Percentiles rank a stretch among this genome's conserved stretches.
Conservation (phyloP, 2,113 vertebrate genomes). For the Callospermophilus lateralis region DNA sequence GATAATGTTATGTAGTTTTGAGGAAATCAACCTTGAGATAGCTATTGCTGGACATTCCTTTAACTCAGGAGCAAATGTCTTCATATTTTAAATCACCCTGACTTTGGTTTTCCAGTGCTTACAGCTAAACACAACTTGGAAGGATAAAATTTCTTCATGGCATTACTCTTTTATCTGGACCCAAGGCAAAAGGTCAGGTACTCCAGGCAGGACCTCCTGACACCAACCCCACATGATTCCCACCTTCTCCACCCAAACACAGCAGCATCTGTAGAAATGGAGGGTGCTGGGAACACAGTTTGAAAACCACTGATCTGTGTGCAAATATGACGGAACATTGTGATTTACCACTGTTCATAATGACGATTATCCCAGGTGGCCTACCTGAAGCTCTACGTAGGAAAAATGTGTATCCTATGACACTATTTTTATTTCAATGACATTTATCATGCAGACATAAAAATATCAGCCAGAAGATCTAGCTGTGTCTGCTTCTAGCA, state of each 20-base stretch:
- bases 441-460: too few relatives aligned
- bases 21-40: too few relatives aligned
- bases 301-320: neutral
- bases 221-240: too few relatives aligned
- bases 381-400: neutral
- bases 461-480: too few relatives aligned
- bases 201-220: neutral
- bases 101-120: neutral
- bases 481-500: neutral
- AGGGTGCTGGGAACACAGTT: too few relatives aligned
- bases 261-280: too few relatives aligned
- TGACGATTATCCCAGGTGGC: rapidly evolving
- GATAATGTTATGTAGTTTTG: too few relatives aligned
- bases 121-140: neutral
- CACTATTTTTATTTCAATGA: neutral
- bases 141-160: rapidly evolving
- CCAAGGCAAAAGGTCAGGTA: neutral
- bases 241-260: neutral
- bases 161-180: neutral
- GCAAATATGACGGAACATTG: too few relatives aligned
- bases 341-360: neutral
- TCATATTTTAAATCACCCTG: neutral
- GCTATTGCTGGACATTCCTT: too few relatives aligned
- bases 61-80: neutral
- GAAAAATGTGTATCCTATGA: too few relatives aligned